A percentile compares a stretch with the other conserved stretches of the same genome.
These are phyloP conservation scores for Proctacanthus coquilletti DNA, from an alignment of 1,140 invertebrate species.

Conservation along the genomic window DNA sequence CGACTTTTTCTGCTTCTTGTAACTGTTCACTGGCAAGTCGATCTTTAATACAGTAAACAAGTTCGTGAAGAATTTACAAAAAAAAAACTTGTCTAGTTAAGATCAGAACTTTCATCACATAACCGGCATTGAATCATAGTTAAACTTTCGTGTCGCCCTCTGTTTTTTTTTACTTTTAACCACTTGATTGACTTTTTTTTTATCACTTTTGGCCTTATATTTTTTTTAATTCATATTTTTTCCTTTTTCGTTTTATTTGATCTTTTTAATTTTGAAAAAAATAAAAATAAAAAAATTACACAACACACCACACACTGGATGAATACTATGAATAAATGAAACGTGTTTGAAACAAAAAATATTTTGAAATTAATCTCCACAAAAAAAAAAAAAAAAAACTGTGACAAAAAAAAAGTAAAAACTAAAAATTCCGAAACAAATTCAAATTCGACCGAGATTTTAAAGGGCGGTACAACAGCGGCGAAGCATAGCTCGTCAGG, in stretches of 20 bases:
- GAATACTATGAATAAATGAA: constrained; percentile 10
- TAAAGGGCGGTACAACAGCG: neutral
- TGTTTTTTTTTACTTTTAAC: constrained; percentile 1
- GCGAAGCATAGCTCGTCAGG: too few relatives aligned
- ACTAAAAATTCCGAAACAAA: constrained; percentile 4
- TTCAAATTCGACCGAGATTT: neutral
- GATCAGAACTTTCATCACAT: too few relatives aligned
- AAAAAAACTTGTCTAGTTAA: too few relatives aligned
- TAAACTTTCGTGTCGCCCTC: too few relatives aligned
- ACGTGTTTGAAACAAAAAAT: constrained; percentile 9
- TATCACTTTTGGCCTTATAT: constrained; percentile 4
- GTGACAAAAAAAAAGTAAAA: constrained; percentile 3
- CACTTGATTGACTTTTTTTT: constrained; percentile 3
- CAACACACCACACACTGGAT: too few relatives aligned
- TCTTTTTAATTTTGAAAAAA: constrained; percentile 3
- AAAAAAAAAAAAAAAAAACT: constrained; percentile 3
- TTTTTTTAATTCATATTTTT: constrained; percentile 10
- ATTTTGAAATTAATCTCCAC: neutral
- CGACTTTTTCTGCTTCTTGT: too few relatives aligned
- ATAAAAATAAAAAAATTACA: constrained; percentile 8
- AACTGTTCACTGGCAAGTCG: too few relatives aligned
- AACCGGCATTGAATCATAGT: too few relatives aligned
- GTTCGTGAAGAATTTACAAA: too few relatives aligned
- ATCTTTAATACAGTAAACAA: too few relatives aligned
- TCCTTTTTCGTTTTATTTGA: constrained; percentile 7